A percentile compares a stretch with the other conserved stretches of the same genome.
phyloP scores from a whole-genome alignment of 2,113 vertebrate genomes.

The Serinus canaria region DNA sequence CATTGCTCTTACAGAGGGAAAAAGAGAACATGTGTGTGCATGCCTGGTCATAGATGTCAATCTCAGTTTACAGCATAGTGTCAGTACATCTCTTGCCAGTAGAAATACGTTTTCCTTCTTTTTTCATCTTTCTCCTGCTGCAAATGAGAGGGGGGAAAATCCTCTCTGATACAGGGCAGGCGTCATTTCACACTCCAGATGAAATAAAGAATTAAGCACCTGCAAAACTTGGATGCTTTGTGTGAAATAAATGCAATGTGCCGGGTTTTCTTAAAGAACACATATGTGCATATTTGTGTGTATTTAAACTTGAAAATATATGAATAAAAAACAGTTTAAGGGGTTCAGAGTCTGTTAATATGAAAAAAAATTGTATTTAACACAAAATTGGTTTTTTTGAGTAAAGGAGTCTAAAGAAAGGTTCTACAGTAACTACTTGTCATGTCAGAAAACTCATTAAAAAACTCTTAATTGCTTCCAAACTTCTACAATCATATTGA shows the following conservation, averaged over 20 bases:
- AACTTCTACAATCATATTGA: background rate
- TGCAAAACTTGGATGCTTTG: slow-evolving; percentile 55
- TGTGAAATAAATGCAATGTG: background rate
- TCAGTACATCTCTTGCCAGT: slow-evolving; percentile 29
- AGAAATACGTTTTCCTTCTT: slow-evolving; percentile 19
- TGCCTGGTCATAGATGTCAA: slow-evolving; percentile 51
- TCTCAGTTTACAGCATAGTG: slow-evolving; percentile 27
- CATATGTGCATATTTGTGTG: background rate
- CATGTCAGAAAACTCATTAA: background rate
- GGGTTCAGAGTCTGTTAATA: background rate
- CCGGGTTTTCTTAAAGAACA: background rate
- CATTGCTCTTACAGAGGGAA: background rate
- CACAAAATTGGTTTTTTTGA: background rate
- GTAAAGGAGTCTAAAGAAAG: background rate
- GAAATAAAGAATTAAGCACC: slow-evolving; percentile 63
- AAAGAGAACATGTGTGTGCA: slow-evolving; percentile 30
- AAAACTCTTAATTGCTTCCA: slow-evolving; percentile 16
- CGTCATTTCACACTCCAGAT: slow-evolving; percentile 53
- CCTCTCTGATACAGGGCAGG: slow-evolving; percentile 27
- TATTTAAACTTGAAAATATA: background rate
- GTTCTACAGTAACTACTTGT: background rate
- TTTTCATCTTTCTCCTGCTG: slow-evolving; percentile 30
- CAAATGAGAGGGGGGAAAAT: slow-evolving; percentile 13
- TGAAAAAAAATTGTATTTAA: background rate
- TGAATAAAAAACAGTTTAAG: background rate